A percentile compares a stretch with the other conserved stretches of the same genome.
Evolutionary conservation across 2,888 invertebrate genomes (phyloP).

Genomic region (Blastobasis lacticolella): DNA sequence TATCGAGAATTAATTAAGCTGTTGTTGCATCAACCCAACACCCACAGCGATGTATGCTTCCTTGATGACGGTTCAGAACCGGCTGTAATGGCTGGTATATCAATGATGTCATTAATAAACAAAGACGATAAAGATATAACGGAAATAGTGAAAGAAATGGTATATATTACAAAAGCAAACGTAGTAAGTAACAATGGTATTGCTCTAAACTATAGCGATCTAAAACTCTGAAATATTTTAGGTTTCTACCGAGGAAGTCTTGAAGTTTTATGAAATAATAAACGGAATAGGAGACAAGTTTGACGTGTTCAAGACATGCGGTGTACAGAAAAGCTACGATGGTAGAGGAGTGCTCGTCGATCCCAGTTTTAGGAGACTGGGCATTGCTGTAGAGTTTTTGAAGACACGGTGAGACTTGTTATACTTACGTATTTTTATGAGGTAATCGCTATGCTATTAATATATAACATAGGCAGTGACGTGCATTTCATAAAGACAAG

Average conservation of each 20-base stretch:
- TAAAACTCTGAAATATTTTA: constrained; percentile 10
- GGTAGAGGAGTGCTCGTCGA: constrained; percentile 23
- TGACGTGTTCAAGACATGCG: constrained; percentile 12
- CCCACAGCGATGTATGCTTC: constrained; percentile 27
- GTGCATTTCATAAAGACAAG: too few relatives aligned
- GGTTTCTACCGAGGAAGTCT: constrained; percentile 24
- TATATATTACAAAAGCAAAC: not conserved
- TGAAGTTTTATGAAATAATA: constrained; percentile 21
- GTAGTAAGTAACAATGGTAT: too few relatives aligned
- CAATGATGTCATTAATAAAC: constrained; percentile 17
- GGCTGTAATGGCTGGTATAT: constrained; percentile 26
- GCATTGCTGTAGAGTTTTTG: constrained; percentile 22
- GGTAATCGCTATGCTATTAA: too few relatives aligned
- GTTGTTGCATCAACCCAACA: constrained; percentile 9
- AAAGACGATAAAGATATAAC: constrained; percentile 15
- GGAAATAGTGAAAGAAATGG: not conserved
- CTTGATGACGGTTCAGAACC: constrained; percentile 23
- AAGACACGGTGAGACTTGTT: constrained; percentile 18
- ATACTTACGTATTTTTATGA: too few relatives aligned
- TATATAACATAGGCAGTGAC: too few relatives aligned
- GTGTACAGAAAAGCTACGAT: constrained; percentile 14
- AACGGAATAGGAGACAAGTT: constrained; percentile 11
- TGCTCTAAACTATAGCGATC: not conserved
- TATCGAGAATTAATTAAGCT: constrained; percentile 8
- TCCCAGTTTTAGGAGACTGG: constrained; percentile 22